These are phyloP conservation scores for Otis tarda DNA, from an alignment of 2,113 vertebrate genomes.

Conservation along the genomic window DNA sequence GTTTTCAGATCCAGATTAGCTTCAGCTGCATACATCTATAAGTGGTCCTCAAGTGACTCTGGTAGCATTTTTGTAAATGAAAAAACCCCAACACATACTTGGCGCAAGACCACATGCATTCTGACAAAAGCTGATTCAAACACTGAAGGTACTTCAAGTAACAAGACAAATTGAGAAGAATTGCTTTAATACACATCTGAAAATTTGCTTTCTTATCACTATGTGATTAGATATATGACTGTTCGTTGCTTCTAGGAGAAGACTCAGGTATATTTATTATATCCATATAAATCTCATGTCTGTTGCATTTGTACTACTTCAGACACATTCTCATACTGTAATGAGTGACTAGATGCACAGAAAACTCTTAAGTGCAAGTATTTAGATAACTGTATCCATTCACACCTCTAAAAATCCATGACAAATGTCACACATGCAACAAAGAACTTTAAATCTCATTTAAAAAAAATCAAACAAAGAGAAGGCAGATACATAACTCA, in stretches of 20 bases:
- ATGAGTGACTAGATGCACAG: neutral
- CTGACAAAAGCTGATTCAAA: neutral
- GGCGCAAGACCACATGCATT: neutral
- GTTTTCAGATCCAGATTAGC: neutral
- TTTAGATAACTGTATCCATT: neutral
- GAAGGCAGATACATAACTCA: neutral
- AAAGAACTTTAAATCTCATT: neutral
- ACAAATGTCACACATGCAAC: neutral
- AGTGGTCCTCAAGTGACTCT: neutral
- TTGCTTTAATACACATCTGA: neutral
- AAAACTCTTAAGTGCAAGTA: neutral
- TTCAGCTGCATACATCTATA: neutral
- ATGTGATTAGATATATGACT: neutral
- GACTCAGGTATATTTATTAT: neutral
- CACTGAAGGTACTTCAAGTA: neutral
- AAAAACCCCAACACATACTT: accelerated
- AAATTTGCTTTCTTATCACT: neutral
- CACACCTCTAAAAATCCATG: neutral
- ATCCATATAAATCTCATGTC: neutral
- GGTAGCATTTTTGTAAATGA: neutral
- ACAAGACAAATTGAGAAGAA: neutral
- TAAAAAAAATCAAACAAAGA: neutral
- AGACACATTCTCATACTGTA: neutral
- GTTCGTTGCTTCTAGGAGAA: neutral
- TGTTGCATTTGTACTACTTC: neutral